phyloP scores from a whole-genome alignment of 1,140 invertebrate species.

The Aradophagus sp. region DNA sequence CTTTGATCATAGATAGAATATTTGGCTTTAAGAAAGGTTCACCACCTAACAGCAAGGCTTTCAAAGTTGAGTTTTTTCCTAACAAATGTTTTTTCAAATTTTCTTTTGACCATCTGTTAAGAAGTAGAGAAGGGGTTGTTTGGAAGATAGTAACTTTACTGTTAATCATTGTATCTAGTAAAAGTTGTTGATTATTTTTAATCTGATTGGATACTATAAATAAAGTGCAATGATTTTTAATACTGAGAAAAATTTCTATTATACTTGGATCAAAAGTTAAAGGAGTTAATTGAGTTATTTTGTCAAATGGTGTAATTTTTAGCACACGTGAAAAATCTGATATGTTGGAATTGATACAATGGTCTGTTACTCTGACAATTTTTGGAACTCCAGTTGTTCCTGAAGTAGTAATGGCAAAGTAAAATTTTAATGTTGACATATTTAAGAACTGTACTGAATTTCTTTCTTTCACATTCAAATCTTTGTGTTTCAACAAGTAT shows the following conservation, averaged over 20 bases:
- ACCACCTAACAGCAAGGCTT: slow-evolving; percentile 79
- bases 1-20: slow-evolving; percentile 72
- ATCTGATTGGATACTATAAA: slow-evolving; percentile 78
- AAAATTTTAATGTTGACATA: slow-evolving; percentile 63
- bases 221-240: slow-evolving; percentile 79
- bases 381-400: slow-evolving; percentile 81
- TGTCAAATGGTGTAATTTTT: slow-evolving; percentile 75
- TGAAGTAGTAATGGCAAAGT: slow-evolving; percentile 79
- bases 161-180: slow-evolving; percentile 72
- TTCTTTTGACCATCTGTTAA: slow-evolving; percentile 74
- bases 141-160: slow-evolving; percentile 81
- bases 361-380: slow-evolving; percentile 78
- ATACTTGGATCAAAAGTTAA: slow-evolving; percentile 89
- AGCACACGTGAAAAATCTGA: slow-evolving; percentile 77
- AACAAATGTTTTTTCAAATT: slow-evolving; percentile 78
- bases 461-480: slow-evolving; percentile 14
- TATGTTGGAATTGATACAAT: slow-evolving; percentile 80
- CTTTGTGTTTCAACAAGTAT: slow-evolving; percentile 47
- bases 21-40: slow-evolving; percentile 76
- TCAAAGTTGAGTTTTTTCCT: slow-evolving; percentile 73
- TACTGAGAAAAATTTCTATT: slow-evolving; percentile 83
- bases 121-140: slow-evolving; percentile 84
- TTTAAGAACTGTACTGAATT: slow-evolving; percentile 12
- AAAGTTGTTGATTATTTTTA: slow-evolving; percentile 70
- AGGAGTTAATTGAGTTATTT: slow-evolving; percentile 83